Evolutionary conservation across 2,113 vertebrate species (phyloP), one percentile per base, ranked within the genome.

Genomic region (Progne subis): DNA sequence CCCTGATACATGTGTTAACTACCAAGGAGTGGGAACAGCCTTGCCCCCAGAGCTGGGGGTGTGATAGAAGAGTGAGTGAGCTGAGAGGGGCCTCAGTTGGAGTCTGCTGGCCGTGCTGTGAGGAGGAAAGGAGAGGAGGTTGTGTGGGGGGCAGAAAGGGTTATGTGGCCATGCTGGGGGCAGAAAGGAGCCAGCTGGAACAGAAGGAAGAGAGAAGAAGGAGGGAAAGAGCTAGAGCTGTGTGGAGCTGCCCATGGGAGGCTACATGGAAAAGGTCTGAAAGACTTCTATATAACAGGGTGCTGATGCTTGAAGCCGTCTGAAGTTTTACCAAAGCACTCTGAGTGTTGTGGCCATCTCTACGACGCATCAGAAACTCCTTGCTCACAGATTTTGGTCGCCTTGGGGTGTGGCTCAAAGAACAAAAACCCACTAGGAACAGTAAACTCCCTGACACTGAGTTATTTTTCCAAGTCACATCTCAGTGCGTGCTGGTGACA

Each of bases 341-440:
- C 23, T 18, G 52, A 11, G 57, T 59, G 23, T 25, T 8, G 6
- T 59, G 57, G 6, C n/a, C 8, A 3, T 17, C 52, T 53, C 52
- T 29, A 53, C 17, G 53, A 19, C 18, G 5, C 12, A 20, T 31
- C 29, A 55, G 29, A 41, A 90, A 75, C 20, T 71, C 80, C 31
- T 63, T 74, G 24, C 65, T 94, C 75, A 76, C 70, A 84, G 86
- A 74, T 94, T 96, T 79, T 13, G 32, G 61, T 82, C 87, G 82
- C 70, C 85, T 32, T 56, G 91, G 47, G 43, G 94, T 95, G 60
- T 72, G 29, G 94, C 81, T 95, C 88, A 83, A 83, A 80, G 77
- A 79, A 90, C 55, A 82, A 28, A 55, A 64, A 84, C 5, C 2
- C 39, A 83, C 31, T 28, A 57, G 91, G 53, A 68, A 12, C 57